A percentile compares a stretch with the other conserved stretches of the same genome.
Evolutionary conservation across 2,888 invertebrate genomes (phyloP).

Genomic region (Drosophila longiperda): DNA sequence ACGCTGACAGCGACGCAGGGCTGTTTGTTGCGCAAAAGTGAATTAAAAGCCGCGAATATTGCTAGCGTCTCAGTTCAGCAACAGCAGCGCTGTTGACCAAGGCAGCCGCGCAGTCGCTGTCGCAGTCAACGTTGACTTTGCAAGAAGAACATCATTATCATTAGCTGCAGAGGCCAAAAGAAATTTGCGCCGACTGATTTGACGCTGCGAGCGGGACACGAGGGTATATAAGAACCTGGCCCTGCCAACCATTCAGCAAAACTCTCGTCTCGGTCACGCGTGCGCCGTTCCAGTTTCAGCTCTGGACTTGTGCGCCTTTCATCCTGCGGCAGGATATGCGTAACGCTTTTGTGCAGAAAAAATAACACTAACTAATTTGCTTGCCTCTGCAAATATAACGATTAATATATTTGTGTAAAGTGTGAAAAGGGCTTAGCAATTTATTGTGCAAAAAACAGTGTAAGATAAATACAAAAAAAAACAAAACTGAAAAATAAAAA

Average conservation of each 20-base stretch:
- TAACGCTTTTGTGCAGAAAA: constrained; percentile 17
- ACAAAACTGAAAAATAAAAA: neutral
- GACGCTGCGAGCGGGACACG: constrained; percentile 64
- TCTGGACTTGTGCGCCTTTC: constrained; percentile 22
- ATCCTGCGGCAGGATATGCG: constrained; percentile 66
- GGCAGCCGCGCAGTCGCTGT: constrained; percentile 45
- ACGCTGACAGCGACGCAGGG: constrained; percentile 44
- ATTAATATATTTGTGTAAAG: neutral
- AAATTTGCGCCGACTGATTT: constrained; percentile 59
- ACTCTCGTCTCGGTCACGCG: constrained; percentile 78
- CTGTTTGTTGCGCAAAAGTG: constrained; percentile 50
- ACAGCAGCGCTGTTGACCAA: constrained; percentile 13
- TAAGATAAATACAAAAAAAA: constrained; percentile 2
- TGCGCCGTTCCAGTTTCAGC: constrained; percentile 68
- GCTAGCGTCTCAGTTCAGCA: constrained; percentile 35
- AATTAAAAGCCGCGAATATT: constrained; percentile 51
- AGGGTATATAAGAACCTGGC: constrained; percentile 85
- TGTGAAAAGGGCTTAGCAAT: constrained; percentile 5
- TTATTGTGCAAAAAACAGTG: constrained; percentile 10
- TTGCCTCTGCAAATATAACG: neutral
- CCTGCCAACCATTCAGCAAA: constrained; percentile 75
- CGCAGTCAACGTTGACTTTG: constrained; percentile 38
- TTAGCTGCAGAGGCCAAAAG: constrained; percentile 54
- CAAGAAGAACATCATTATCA: constrained; percentile 56
- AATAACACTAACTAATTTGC: constrained; percentile 7